Evolutionary conservation across 2,888 invertebrate species (phyloP), one percentile per base, ranked within the genome.

Genomic region (Lomographa bimaculata): DNA sequence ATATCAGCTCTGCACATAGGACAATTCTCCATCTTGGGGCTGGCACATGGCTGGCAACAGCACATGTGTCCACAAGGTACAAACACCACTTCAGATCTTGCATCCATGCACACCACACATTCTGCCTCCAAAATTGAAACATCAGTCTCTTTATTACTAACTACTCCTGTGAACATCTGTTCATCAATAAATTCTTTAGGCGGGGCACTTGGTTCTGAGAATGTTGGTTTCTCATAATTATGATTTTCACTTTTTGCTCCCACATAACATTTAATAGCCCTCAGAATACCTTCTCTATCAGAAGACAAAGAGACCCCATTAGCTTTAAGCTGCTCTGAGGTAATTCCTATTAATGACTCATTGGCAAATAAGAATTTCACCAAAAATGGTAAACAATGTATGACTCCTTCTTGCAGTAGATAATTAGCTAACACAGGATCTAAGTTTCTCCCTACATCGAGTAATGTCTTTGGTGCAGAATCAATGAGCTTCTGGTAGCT

Each of bases 41-140:
- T 71, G 28, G 94, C 92, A 82, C 97, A 97, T 30, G 76, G 71
- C 32, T 90, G 77, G 77, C 97, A 97, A 70, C 94, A 94, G 70
- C 96, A 97, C 68, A 96, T 92, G 77, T 97, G 97, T 37, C 97
- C 97, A 72, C 97, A 97, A 36, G 95, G 95, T 58, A 96, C 91
- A 87, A 96, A 96, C 63, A 96, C 94, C 32, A 96, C 90, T 73
- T 93, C 92, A 57, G 82, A 79, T 73, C 89, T 90, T 54, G 86
- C 80, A 77, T 96, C 96, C 92, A 97, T 92, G 73, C 96, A 97
- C 57, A 97, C 91, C 18, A 96, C 94, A 87, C 97, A 97, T 82
- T 97, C 96, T 4, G 92, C 89, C 46, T 85, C 85, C 24, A 70
- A 70, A 19, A 73, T 59, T 38, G 63, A 47, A 32, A 58, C 66